Evolutionary conservation across 2,888 invertebrate genomes (phyloP).

Genomic region (Dasypogon diadema): DNA sequence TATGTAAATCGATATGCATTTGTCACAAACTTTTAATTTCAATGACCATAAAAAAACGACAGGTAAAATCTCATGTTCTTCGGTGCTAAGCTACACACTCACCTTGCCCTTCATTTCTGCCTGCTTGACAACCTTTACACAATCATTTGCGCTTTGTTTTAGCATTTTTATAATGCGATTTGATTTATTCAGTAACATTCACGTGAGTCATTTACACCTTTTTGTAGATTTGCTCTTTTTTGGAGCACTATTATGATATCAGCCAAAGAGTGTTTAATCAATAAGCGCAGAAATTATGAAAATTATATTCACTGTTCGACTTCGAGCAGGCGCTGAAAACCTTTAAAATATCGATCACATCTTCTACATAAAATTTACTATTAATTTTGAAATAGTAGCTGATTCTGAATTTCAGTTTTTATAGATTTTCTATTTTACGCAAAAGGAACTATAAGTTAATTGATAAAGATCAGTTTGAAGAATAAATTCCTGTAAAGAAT

Average conservation of each 20-base stretch:
- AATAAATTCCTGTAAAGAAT: too few species aligned
- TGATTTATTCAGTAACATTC: constrained; percentile 6
- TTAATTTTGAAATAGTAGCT: too few species aligned
- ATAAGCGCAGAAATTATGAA: constrained; percentile 2
- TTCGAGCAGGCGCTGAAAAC: neutral
- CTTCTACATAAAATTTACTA: too few species aligned
- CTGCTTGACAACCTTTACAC: constrained; percentile 7
- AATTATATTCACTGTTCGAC: neutral
- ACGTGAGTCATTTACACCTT: constrained; percentile 24
- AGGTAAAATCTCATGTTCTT: neutral
- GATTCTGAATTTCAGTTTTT: too few species aligned
- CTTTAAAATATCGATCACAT: too few species aligned
- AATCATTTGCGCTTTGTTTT: constrained; percentile 10
- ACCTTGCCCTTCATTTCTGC: constrained; percentile 44
- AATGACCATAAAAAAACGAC: neutral
- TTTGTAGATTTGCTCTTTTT: constrained; percentile 12
- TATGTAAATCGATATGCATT: neutral
- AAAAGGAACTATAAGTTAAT: too few species aligned
- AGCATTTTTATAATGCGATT: constrained; percentile 1
- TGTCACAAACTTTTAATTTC: constrained; percentile 6
- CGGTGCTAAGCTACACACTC: constrained; percentile 19
- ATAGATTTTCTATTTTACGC: too few species aligned
- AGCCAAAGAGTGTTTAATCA: neutral
- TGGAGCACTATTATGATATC: constrained; percentile 12
- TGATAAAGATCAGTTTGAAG: too few species aligned